Evolutionary conservation across 2,888 invertebrate species (phyloP).

Genomic region (Seira sanloemensis): DNA sequence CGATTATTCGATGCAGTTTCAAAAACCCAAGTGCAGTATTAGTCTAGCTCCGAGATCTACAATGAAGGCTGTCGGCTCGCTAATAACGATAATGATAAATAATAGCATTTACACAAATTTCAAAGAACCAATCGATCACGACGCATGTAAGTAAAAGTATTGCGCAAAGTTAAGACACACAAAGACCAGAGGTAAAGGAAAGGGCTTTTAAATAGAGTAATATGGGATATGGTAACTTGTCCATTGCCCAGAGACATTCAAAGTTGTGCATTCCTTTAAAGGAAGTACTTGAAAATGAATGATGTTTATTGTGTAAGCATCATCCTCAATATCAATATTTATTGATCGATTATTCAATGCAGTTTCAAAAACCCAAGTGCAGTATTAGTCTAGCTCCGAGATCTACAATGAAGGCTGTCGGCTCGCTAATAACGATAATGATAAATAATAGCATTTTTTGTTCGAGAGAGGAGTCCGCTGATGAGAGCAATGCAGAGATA

Average conservation of each 20-base stretch:
- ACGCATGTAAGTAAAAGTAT: slow-evolving; percentile 2
- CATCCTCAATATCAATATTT: neutral
- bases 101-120: slow-evolving; percentile 21
- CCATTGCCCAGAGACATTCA: neutral
- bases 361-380: too few species aligned
- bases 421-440: too few species aligned
- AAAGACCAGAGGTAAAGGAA: neutral
- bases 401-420: too few species aligned
- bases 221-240: neutral
- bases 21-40: too few species aligned
- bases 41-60: too few species aligned
- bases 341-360: neutral
- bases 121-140: slow-evolving; percentile 1
- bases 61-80: too few species aligned
- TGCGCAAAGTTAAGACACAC: slow-evolving; percentile 24
- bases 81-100: too few species aligned
- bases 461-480: too few species aligned
- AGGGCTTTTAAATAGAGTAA: neutral
- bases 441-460: slow-evolving; percentile 16
- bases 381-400: too few species aligned
- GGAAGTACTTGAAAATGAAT: neutral
- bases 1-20: neutral
- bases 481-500: too few species aligned
- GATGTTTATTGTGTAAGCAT: neutral
- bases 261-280: neutral